Percentiles rank a stretch among this genome's conserved stretches.
These are phyloP conservation scores for Trachymyrmex septentrionalis DNA, from an alignment of 1,140 invertebrate genomes.

Conservation along the genomic window DNA sequence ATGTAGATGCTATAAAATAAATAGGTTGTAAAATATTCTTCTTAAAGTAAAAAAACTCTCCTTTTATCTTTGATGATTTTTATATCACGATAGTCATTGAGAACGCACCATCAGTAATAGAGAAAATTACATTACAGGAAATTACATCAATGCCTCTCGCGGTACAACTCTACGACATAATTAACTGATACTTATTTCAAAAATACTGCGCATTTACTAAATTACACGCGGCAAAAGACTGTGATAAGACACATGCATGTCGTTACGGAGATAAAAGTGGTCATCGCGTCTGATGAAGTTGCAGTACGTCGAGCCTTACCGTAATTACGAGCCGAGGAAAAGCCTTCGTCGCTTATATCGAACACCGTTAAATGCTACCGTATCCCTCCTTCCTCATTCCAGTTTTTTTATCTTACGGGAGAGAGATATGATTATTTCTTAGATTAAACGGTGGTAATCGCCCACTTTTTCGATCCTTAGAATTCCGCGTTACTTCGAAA, in stretches of 20 bases:
- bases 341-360: neutral
- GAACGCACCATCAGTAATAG: neutral
- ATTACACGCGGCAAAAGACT: constrained; percentile 24
- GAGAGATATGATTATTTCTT: neutral
- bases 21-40: neutral
- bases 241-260: constrained; percentile 27
- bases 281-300: constrained; percentile 25
- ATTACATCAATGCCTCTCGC: constrained; percentile 15
- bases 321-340: constrained; percentile 24
- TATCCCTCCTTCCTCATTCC: neutral
- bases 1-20: neutral
- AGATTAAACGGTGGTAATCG: constrained; percentile 15
- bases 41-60: constrained; percentile 3
- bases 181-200: constrained; percentile 14
- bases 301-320: constrained; percentile 6
- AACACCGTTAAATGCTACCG: neutral
- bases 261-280: constrained; percentile 31
- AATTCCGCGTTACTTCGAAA: neutral
- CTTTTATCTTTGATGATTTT: neutral
- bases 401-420: neutral
- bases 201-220: constrained; percentile 29
- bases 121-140: constrained; percentile 33
- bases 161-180: constrained; percentile 1
- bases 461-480: neutral
- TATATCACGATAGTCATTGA: neutral